Conservation (phyloP, 2,888 invertebrate genomes). For the Lysandra bellargus region DNA sequence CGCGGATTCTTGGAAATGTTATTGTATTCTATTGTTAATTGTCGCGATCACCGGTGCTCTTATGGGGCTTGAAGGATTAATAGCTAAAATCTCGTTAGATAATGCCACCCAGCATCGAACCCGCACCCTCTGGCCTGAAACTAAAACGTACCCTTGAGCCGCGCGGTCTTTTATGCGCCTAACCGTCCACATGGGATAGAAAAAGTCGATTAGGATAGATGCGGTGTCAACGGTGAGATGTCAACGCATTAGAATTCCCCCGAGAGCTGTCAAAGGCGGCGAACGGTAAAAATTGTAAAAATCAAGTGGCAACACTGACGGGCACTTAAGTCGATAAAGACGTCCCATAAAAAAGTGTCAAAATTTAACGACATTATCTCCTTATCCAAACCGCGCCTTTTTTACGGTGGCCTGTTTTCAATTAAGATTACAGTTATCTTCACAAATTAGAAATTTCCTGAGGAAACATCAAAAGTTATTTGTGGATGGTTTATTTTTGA, state of each 20-base stretch:
- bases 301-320: slow-evolving; percentile 52
- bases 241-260: slow-evolving; percentile 41
- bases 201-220: slow-evolving; percentile 32
- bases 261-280: slow-evolving; percentile 42
- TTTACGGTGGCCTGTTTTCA: slow-evolving; percentile 56
- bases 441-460: slow-evolving; percentile 70
- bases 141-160: background rate
- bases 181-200: slow-evolving; percentile 28
- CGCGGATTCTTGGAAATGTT: too few species aligned
- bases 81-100: background rate
- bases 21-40: too few species aligned
- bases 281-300: slow-evolving; percentile 39
- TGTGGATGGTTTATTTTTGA: slow-evolving; percentile 32
- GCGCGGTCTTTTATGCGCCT: background rate
- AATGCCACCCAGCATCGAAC: background rate
- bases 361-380: slow-evolving; percentile 60
- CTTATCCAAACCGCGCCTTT: slow-evolving; percentile 35
- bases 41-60: too few species aligned
- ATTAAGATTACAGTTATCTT: slow-evolving; percentile 60
- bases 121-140: background rate
- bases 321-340: slow-evolving; percentile 55
- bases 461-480: slow-evolving; percentile 64
- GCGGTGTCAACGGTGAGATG: slow-evolving; percentile 32
- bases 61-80: too few species aligned
- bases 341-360: slow-evolving; percentile 69